Conservation (phyloP, 2,888 invertebrate genomes). For the Ennomos quercinarius region DNA sequence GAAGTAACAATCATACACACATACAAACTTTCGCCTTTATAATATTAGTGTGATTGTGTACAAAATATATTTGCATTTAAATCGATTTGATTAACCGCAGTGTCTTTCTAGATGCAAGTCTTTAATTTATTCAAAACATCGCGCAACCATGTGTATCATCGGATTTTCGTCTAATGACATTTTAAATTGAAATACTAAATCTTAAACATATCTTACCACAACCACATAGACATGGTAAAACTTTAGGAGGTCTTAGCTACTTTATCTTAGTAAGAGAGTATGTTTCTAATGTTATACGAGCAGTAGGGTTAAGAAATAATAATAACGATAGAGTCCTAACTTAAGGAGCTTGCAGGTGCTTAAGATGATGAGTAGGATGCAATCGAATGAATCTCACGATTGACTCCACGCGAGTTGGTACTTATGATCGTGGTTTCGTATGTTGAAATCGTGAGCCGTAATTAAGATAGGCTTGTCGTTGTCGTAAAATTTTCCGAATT, state of each 20-base stretch:
- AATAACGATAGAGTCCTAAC: slow-evolving; percentile 12
- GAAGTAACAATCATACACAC: no score
- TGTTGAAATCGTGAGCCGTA: slow-evolving; percentile 38
- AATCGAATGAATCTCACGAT: slow-evolving; percentile 44
- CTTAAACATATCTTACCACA: slow-evolving; percentile 1
- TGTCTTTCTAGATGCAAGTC: background rate
- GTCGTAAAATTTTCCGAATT: slow-evolving; percentile 21
- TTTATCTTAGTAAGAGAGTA: slow-evolving; percentile 3
- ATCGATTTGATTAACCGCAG: slow-evolving; percentile 16
- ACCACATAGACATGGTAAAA: no score
- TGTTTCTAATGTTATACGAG: no score
- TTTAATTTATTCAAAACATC: slow-evolving; percentile 3
- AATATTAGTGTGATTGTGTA: no score
- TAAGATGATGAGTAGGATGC: slow-evolving; percentile 26
- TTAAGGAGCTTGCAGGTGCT: no score
- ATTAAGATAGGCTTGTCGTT: slow-evolving; percentile 19
- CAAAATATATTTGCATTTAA: slow-evolving; percentile 10
- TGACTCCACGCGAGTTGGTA: slow-evolving; percentile 42
- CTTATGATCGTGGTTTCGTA: slow-evolving; percentile 28
- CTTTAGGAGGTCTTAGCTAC: background rate
- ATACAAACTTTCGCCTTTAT: no score
- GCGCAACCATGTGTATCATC: slow-evolving; percentile 4
- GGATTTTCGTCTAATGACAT: slow-evolving; percentile 8
- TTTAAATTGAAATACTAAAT: background rate
- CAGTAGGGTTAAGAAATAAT: background rate